These are phyloP conservation scores for Linnaemya vulpina DNA, from an alignment of 2,888 invertebrate species.

Conservation along the genomic window DNA sequence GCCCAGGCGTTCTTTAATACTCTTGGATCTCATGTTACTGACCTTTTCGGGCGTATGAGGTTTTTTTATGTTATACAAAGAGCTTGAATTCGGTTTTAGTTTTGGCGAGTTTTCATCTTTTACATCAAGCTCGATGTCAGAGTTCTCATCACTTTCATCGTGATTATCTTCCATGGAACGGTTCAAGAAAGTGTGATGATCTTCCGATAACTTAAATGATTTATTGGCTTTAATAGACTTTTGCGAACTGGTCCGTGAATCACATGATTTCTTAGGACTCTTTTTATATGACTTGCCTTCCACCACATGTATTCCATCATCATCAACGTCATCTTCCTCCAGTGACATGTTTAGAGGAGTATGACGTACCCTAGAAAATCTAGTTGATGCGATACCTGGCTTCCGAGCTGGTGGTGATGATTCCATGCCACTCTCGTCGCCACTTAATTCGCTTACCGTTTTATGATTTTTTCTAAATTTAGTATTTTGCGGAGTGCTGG, in stretches of 20 bases:
- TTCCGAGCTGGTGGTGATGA: slow-evolving; percentile 73
- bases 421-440: slow-evolving; percentile 79
- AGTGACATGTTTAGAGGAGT: slow-evolving; percentile 72
- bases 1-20: slow-evolving; percentile 48
- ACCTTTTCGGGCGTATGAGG: slow-evolving; percentile 13
- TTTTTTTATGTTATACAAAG: slow-evolving; percentile 37
- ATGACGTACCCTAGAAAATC: slow-evolving; percentile 76
- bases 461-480: slow-evolving; percentile 29
- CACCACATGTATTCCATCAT: slow-evolving; percentile 44
- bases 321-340: slow-evolving; percentile 71
- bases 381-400: slow-evolving; percentile 76
- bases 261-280: neutral
- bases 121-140: slow-evolving; percentile 26
- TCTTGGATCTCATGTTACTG: neutral
- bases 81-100: slow-evolving; percentile 45
- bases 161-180: neutral
- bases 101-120: slow-evolving; percentile 25
- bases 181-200: neutral
- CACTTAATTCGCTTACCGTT: slow-evolving; percentile 74
- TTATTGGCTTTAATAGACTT: neutral
- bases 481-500: neutral
- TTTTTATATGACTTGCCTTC: slow-evolving; percentile 13
- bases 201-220: neutral
- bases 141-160: neutral
- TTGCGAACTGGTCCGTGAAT: slow-evolving; percentile 2